phyloP scores from a whole-genome alignment of 2,113 vertebrate genomes.

The Sinocyclocheilus anophthalmus region DNA sequence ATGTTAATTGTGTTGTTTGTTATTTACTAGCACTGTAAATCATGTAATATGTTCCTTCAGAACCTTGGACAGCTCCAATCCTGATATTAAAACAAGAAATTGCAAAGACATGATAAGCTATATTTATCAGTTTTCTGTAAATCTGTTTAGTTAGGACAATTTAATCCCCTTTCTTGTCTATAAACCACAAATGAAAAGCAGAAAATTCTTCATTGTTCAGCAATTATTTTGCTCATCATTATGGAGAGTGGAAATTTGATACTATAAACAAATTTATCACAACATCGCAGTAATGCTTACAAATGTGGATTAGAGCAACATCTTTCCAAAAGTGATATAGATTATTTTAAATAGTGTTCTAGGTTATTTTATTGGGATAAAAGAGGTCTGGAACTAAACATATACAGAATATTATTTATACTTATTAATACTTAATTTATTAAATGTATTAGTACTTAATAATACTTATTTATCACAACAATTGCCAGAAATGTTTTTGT shows the following conservation, averaged over 20 bases:
- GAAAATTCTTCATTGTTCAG: neutral
- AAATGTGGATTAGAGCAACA: neutral
- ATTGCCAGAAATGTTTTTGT: neutral
- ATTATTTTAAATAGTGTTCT: neutral
- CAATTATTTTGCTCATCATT: neutral
- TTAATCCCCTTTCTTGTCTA: neutral
- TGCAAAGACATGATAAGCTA: neutral
- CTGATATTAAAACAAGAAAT: neutral
- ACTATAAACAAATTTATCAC: neutral
- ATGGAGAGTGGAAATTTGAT: neutral
- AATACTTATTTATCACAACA: too few species aligned
- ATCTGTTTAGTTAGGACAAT: neutral
- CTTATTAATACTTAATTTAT: too few species aligned
- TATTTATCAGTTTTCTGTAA: neutral
- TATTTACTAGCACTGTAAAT: neutral
- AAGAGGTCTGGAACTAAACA: neutral
- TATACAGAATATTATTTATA: neutral
- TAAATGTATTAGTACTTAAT: too few species aligned
- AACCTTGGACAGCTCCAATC: slow-evolving; percentile 45
- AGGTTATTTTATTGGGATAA: neutral
- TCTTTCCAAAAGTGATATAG: neutral
- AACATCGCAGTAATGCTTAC: neutral
- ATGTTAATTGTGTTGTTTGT: neutral
- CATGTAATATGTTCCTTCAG: slow-evolving; percentile 36
- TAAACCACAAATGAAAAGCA: neutral